Percentiles rank a stretch among this genome's conserved stretches.
These are phyloP conservation scores for Anser brachyrhynchus DNA, from an alignment of 2,113 vertebrate species.

Conservation along the genomic window DNA sequence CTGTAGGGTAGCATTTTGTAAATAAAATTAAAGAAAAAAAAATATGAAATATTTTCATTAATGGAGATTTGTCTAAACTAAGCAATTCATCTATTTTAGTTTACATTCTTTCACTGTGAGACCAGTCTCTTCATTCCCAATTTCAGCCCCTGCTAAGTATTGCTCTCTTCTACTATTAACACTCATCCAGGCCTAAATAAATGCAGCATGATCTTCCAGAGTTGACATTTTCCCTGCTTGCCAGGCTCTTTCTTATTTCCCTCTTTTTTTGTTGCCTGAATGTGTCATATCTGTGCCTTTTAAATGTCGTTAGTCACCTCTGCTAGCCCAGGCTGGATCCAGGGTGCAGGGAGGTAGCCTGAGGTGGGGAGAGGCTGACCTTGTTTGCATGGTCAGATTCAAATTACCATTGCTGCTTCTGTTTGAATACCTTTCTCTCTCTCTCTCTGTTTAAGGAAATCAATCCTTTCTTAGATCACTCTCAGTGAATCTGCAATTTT, in stretches of 20 bases:
- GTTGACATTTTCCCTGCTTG: background rate
- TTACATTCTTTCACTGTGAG: background rate
- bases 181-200: background rate
- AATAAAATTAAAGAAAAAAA: background rate
- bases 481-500: background rate
- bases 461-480: background rate
- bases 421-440: background rate
- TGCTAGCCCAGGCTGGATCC: background rate
- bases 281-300: background rate
- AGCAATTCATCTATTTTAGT: background rate
- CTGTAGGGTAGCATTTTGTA: background rate
- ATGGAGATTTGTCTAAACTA: background rate
- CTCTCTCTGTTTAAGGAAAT: background rate
- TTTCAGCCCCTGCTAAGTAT: background rate
- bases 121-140: background rate
- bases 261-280: background rate
- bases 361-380: background rate
- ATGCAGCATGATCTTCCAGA: background rate
- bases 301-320: background rate
- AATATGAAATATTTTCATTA: background rate
- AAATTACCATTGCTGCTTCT: background rate
- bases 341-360: background rate
- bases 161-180: background rate
- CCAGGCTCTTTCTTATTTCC: background rate
- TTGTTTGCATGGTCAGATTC: background rate